Evolutionary conservation across 1,140 invertebrate genomes (phyloP).

Genomic region (Caligus rogercresseyi): DNA sequence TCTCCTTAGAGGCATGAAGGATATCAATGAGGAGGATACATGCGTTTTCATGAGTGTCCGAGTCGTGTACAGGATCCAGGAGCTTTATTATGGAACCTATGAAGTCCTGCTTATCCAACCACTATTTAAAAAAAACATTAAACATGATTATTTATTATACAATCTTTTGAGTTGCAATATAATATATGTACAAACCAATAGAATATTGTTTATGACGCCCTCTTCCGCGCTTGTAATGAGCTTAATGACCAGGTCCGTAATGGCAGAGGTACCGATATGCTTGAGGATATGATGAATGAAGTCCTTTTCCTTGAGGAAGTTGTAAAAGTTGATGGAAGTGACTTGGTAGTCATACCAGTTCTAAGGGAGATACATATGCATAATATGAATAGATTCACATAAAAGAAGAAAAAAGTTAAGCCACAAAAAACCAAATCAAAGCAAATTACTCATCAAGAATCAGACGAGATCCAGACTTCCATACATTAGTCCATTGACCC

Average conservation of each 20-base stretch:
- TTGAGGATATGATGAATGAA: slow-evolving; percentile 66
- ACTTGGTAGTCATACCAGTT: slow-evolving; percentile 80
- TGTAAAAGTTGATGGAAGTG: slow-evolving; percentile 69
- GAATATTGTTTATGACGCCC: slow-evolving; percentile 27
- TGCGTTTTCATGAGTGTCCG: slow-evolving; percentile 56
- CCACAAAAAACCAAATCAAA: slow-evolving; percentile 3
- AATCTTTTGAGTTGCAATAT: background rate
- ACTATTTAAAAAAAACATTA: slow-evolving; percentile 39
- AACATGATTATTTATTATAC: background rate
- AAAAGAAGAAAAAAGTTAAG: slow-evolving; percentile 3
- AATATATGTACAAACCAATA: background rate
- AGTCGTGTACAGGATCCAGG: slow-evolving; percentile 51
- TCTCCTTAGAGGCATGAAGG: slow-evolving; percentile 46
- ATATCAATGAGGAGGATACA: slow-evolving; percentile 64
- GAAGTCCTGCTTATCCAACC: slow-evolving; percentile 68
- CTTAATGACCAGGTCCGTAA: slow-evolving; percentile 80
- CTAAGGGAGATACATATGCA: slow-evolving; percentile 33
- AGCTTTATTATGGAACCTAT: slow-evolving; percentile 61
- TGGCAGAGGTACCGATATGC: slow-evolving; percentile 81
- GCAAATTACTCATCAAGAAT: no score
- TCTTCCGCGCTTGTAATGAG: slow-evolving; percentile 68
- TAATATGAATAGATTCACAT: slow-evolving; percentile 17
- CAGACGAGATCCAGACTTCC: no score
- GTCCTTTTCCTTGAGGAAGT: slow-evolving; percentile 67
- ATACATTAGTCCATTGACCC: no score